These are phyloP conservation scores for Agriopis aurantiaria DNA, from an alignment of 2,888 invertebrate genomes.

Conservation along the genomic window DNA sequence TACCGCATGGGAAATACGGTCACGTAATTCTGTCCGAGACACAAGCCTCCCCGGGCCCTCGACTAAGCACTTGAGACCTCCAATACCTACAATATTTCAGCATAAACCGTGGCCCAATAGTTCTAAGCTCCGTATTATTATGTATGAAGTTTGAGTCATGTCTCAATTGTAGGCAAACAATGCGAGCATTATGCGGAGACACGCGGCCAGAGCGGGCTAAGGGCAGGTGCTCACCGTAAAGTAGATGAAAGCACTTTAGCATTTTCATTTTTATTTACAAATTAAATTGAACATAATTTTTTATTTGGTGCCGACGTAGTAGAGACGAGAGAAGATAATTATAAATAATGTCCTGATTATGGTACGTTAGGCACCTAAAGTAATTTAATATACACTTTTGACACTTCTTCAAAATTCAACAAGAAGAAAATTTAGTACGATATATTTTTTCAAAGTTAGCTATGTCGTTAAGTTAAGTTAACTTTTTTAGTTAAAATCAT, in stretches of 20 bases:
- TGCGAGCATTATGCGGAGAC: slow-evolving; percentile 52
- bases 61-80: slow-evolving; percentile 47
- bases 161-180: slow-evolving; percentile 59
- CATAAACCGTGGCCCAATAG: slow-evolving; percentile 50
- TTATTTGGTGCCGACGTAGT: too few species aligned
- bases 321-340: not conserved
- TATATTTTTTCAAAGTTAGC: too few species aligned
- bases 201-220: slow-evolving; percentile 48
- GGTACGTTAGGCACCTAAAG: not conserved
- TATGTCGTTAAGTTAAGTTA: too few species aligned
- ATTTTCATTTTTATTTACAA: not conserved
- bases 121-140: slow-evolving; percentile 59
- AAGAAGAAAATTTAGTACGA: too few species aligned
- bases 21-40: slow-evolving; percentile 6
- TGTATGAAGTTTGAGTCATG: slow-evolving; percentile 59
- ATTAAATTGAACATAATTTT: too few species aligned
- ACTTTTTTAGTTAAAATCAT: too few species aligned
- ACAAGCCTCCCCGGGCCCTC: slow-evolving; percentile 9
- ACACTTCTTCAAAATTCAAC: too few species aligned
- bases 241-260: not conserved
- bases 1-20: not conserved
- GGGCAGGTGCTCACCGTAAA: not conserved
- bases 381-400: too few species aligned
- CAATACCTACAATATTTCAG: slow-evolving; percentile 56
- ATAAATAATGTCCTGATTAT: not conserved